Evolutionary conservation across 2,888 invertebrate genomes (phyloP).

Genomic region (Galerucella nymphaeae): DNA sequence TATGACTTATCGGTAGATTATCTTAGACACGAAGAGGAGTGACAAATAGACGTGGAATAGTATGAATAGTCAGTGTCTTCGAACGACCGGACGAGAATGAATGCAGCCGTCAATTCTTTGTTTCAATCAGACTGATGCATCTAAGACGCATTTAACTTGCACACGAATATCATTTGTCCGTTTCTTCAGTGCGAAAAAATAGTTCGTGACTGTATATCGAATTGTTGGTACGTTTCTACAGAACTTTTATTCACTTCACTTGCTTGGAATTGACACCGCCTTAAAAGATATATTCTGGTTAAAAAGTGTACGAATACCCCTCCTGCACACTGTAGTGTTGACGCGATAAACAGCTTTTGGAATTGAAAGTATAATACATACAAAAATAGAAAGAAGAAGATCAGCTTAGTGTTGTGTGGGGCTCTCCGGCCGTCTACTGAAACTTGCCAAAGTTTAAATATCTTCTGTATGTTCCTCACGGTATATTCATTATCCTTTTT

Average conservation of each 20-base stretch:
- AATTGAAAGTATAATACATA: too few relatives aligned
- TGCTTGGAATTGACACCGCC: conserved; percentile 1
- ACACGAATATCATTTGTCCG: conserved; percentile 57
- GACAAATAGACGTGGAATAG: conserved; percentile 57
- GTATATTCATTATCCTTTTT: too few relatives aligned
- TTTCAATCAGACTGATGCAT: conserved; percentile 55
- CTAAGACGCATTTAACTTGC: conserved; percentile 53
- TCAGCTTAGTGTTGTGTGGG: too few relatives aligned
- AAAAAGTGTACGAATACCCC: too few relatives aligned
- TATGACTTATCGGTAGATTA: conserved; percentile 49
- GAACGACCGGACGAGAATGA: conserved; percentile 56
- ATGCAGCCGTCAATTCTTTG: conserved; percentile 56
- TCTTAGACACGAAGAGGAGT: conserved; percentile 55
- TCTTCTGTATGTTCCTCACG: too few relatives aligned
- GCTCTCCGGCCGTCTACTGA: too few relatives aligned
- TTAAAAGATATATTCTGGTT: neutral
- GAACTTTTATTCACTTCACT: conserved; percentile 1
- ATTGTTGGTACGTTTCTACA: conserved; percentile 4
- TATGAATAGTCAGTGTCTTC: conserved; percentile 57
- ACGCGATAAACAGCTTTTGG: too few relatives aligned
- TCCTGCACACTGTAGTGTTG: too few relatives aligned
- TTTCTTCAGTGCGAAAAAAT: conserved; percentile 49
- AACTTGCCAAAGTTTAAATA: too few relatives aligned
- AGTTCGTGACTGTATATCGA: conserved; percentile 35
- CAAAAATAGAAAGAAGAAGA: too few relatives aligned